A percentile compares a stretch with the other conserved stretches of the same genome.
phyloP scores from a whole-genome alignment of 2,888 invertebrate genomes.

The Lasioglossum zephyrum region DNA sequence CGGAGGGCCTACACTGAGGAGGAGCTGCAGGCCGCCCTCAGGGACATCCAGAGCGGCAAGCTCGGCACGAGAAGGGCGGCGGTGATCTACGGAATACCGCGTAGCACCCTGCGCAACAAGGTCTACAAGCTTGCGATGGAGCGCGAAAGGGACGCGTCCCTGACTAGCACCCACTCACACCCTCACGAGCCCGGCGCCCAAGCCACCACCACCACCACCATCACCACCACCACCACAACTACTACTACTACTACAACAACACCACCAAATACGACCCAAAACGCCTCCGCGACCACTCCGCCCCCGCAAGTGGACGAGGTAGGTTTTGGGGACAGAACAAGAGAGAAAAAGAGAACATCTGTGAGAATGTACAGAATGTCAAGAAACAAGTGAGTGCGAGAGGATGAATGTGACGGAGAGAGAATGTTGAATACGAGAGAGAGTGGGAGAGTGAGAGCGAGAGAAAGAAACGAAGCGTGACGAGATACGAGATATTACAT shows the following conservation, averaged over 20 bases:
- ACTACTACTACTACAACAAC: conserved; percentile 78
- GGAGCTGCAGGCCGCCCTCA: conserved; percentile 96
- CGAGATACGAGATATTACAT: conserved; percentile 4
- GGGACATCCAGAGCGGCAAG: conserved; percentile 96
- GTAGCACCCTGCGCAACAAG: conserved; percentile 98
- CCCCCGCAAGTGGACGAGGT: conserved; percentile 83
- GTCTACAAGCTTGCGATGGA: conserved; percentile 93
- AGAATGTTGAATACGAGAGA: conserved; percentile 13
- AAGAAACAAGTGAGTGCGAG: background rate
- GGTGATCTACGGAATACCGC: conserved; percentile 97
- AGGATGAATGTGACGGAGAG: background rate
- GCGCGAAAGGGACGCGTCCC: conserved; percentile 88
- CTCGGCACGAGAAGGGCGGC: conserved; percentile 97
- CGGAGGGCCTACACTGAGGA: conserved; percentile 97
- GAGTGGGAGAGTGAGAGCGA: conserved; percentile 1
- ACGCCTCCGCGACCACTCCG: conserved; percentile 81
- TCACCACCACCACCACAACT: conserved; percentile 73
- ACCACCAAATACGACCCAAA: conserved; percentile 82
- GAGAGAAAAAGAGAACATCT: conserved; percentile 23
- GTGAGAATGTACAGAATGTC: background rate
- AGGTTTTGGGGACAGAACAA: conserved; percentile 79
- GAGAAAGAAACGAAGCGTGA: conserved; percentile 22
- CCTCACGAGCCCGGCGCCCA: conserved; percentile 79
- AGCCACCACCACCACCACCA: conserved; percentile 77
- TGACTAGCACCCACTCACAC: conserved; percentile 83